Percentiles rank a stretch among this genome's conserved stretches.
Conservation (phyloP, 2,888 invertebrate genomes). For the Drosophila formosana region DNA sequence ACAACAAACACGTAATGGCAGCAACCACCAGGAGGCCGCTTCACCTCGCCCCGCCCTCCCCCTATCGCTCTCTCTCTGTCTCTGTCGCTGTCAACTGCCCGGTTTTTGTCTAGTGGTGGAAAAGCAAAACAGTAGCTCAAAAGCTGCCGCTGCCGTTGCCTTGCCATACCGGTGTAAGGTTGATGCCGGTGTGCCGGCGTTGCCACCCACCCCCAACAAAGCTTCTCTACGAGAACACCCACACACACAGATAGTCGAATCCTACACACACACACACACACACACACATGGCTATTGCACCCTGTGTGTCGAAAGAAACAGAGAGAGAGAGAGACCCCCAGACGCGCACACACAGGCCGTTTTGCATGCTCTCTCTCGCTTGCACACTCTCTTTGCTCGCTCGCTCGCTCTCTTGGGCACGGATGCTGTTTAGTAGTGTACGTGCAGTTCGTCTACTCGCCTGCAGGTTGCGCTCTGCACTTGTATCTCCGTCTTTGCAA, state of each 20-base stretch:
- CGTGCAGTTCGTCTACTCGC: constrained; percentile 36
- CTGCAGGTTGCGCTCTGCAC: constrained; percentile 71
- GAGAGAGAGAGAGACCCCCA: constrained; percentile 41
- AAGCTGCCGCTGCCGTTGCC: constrained; percentile 33
- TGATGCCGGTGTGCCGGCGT: constrained; percentile 35
- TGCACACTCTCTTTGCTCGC: constrained; percentile 15
- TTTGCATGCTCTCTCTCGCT: constrained; percentile 31
- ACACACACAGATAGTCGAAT: constrained; percentile 16
- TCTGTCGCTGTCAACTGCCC: constrained; percentile 19
- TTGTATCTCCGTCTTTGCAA: constrained; percentile 35
- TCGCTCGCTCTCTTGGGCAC: constrained; percentile 23
- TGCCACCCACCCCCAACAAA: constrained; percentile 59
- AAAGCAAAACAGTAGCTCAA: constrained; percentile 50
- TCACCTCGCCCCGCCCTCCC: constrained; percentile 16
- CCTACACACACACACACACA: constrained; percentile 18
- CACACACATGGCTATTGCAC: constrained; percentile 33
- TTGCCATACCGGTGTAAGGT: not conserved
- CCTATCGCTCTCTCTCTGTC: constrained; percentile 27
- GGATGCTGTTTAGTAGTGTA: constrained; percentile 51
- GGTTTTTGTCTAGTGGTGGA: constrained; percentile 43
- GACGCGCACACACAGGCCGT: constrained; percentile 29
- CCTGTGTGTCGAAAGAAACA: constrained; percentile 37
- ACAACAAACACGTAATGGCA: constrained; percentile 50
- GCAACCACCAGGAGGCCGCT: constrained; percentile 70
- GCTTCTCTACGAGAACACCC: constrained; percentile 31